phyloP scores from a whole-genome alignment of 2,888 invertebrate species.

The Mechanitis mazaeus region DNA sequence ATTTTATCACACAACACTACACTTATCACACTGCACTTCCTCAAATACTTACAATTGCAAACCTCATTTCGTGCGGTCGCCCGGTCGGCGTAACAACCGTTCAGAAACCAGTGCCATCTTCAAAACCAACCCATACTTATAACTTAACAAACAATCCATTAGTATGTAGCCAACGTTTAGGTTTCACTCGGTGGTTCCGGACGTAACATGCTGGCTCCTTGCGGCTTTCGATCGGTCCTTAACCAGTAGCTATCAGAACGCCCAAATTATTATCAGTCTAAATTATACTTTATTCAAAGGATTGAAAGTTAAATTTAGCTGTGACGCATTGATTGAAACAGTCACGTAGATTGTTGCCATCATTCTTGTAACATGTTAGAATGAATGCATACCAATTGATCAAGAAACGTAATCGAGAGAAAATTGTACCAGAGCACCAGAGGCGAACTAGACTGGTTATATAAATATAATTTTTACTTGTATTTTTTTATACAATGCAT shows the following conservation, averaged over 20 bases:
- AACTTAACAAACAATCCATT: conserved; percentile 56
- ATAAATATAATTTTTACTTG: conserved; percentile 9
- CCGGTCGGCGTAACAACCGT: conserved; percentile 51
- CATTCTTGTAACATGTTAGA: conserved; percentile 64
- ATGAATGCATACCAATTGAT: conserved; percentile 59
- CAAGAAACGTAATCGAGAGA: conserved; percentile 68
- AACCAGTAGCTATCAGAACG: conserved; percentile 42
- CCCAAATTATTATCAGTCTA: conserved; percentile 33
- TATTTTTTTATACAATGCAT: conserved; percentile 1
- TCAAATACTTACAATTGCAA: conserved; percentile 53
- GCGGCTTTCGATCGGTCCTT: conserved; percentile 61
- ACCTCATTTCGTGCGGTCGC: conserved; percentile 61
- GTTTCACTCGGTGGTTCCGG: conserved; percentile 66
- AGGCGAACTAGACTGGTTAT: conserved; percentile 37
- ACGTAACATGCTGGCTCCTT: conserved; percentile 55
- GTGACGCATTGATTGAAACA: conserved; percentile 28
- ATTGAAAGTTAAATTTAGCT: conserved; percentile 35
- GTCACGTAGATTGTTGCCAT: conserved; percentile 57
- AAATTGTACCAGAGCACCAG: conserved; percentile 58
- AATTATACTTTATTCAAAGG: conserved; percentile 32
- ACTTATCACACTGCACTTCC: conserved; percentile 30
- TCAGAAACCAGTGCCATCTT: conserved; percentile 49
- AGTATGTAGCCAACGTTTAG: conserved; percentile 60
- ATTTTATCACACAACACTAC: conserved; percentile 26
- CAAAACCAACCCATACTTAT: conserved; percentile 64